Conservation (phyloP, 2,888 invertebrate genomes). For the Andrena minutula region DNA sequence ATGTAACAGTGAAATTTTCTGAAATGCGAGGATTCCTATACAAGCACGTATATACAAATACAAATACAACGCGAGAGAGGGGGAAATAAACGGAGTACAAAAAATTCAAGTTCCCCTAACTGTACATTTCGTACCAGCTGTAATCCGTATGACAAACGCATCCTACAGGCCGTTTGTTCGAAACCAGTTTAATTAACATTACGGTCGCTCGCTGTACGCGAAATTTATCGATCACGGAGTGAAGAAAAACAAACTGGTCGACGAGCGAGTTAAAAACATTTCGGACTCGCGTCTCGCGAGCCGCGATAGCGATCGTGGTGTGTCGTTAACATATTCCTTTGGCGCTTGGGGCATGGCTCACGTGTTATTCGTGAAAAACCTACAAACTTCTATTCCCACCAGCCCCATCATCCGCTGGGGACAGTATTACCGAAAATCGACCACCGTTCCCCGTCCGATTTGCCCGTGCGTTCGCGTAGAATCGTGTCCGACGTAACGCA, state of each 20-base stretch:
- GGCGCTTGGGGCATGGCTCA: conserved; percentile 56
- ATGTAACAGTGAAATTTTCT: too few species aligned
- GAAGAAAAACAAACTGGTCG: conserved; percentile 50
- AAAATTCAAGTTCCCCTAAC: conserved; percentile 39
- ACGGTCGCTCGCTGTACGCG: conserved; percentile 35
- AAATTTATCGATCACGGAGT: conserved; percentile 52
- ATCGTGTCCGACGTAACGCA: conserved; percentile 2
- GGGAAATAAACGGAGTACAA: conserved; percentile 1
- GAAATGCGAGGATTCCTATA: neutral
- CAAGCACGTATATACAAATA: conserved; percentile 4
- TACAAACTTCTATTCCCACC: conserved; percentile 24
- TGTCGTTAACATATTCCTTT: conserved; percentile 63
- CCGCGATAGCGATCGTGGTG: conserved; percentile 30
- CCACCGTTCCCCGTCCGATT: neutral
- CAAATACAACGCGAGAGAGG: neutral
- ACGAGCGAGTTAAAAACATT: conserved; percentile 34
- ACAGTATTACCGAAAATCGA: neutral
- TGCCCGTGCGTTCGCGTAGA: neutral
- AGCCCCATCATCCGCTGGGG: neutral
- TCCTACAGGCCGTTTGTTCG: neutral
- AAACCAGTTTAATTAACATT: conserved; percentile 48
- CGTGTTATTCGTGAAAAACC: conserved; percentile 66
- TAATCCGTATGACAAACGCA: conserved; percentile 23
- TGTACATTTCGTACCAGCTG: conserved; percentile 27
- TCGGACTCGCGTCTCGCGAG: conserved; percentile 39